Evolutionary conservation across 1,140 invertebrate genomes (phyloP).

Genomic region (Aricia agestis): DNA sequence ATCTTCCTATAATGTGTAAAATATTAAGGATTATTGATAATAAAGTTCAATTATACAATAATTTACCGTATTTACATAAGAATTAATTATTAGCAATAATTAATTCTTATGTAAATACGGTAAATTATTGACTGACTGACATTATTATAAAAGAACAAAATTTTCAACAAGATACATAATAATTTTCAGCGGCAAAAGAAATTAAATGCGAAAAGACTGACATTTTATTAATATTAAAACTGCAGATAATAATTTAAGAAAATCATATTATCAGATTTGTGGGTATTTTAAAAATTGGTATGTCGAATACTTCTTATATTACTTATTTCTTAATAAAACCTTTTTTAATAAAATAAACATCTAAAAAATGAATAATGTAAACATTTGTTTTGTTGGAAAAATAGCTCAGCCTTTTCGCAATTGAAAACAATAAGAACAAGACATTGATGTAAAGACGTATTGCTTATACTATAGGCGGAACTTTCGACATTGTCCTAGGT

Average conservation of each 20-base stretch:
- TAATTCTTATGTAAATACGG: background rate
- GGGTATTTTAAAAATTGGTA: too few species aligned
- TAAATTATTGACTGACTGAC: background rate
- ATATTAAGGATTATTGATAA: background rate
- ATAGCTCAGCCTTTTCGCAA: background rate
- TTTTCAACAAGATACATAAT: background rate
- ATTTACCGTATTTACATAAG: background rate
- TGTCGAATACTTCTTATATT: too few species aligned
- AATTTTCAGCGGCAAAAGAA: background rate
- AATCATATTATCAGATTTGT: too few species aligned
- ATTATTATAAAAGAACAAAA: background rate
- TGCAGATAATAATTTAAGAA: background rate
- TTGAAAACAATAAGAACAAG: background rate
- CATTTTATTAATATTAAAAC: background rate
- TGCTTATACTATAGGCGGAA: slow-evolving; percentile 61
- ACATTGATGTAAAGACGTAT: slow-evolving; percentile 18
- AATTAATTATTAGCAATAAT: too few species aligned
- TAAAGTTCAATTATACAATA: background rate
- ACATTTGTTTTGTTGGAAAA: background rate
- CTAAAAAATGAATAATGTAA: background rate
- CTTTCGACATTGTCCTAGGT: slow-evolving; percentile 61
- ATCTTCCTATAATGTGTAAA: background rate
- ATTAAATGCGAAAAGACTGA: background rate
- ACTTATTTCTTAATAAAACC: too few species aligned
- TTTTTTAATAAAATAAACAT: background rate